Evolutionary conservation across 2,797 vertebrate genomes (phyloP).

Genomic region (Amblyopsis hoosieri): DNA sequence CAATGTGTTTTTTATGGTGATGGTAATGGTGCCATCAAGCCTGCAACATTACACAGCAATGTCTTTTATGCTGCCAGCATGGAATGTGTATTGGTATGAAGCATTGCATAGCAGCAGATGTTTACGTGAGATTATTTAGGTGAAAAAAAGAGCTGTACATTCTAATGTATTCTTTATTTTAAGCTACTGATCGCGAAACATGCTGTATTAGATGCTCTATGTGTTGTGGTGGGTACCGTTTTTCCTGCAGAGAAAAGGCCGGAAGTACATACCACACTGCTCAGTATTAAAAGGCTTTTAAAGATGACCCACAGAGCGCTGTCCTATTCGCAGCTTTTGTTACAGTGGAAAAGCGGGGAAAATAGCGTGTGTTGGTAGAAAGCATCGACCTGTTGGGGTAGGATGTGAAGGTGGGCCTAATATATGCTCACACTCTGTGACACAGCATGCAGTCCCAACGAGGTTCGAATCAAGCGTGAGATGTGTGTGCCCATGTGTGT

Average conservation of each 20-base stretch:
- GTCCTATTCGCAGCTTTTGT: conserved; percentile 23
- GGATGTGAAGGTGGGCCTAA: conserved; percentile 20
- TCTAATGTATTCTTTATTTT: no score
- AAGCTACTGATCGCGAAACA: no score
- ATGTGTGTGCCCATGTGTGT: conserved; percentile 7
- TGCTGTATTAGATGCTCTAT: no score
- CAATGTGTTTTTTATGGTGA: conserved; percentile 42
- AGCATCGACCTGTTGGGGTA: conserved; percentile 28
- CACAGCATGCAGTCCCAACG: conserved; percentile 26
- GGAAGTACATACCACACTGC: neutral
- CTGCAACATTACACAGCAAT: conserved; percentile 18
- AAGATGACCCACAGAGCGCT: conserved; percentile 33
- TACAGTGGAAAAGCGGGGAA: neutral
- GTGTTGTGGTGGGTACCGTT: no score
- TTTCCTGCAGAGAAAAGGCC: no score
- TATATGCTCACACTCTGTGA: conserved; percentile 36
- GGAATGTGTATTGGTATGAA: conserved; percentile 30
- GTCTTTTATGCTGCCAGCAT: conserved; percentile 28
- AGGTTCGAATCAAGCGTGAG: conserved; percentile 32
- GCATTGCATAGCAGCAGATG: conserved; percentile 16
- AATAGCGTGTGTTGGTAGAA: conserved; percentile 29
- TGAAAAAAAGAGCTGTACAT: no score
- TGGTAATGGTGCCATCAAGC: conserved; percentile 31
- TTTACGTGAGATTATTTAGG: no score
- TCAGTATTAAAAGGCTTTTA: conserved; percentile 25